Percentiles rank a stretch among this genome's conserved stretches.
phyloP scores from a whole-genome alignment of 2,888 invertebrate species.

The Leptinotarsa tumamoca region DNA sequence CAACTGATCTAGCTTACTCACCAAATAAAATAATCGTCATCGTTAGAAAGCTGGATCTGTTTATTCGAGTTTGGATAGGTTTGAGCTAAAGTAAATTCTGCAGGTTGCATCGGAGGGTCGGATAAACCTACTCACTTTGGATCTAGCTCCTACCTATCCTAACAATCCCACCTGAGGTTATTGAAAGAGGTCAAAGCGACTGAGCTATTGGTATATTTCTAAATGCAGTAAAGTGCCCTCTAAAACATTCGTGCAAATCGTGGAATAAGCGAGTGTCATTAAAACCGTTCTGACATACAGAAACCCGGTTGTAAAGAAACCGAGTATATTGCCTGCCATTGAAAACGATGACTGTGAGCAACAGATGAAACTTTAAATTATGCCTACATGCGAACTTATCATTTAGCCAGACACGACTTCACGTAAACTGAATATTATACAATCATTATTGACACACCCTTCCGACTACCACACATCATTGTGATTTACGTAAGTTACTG shows the following conservation, averaged over 20 bases:
- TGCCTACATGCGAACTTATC: conserved; percentile 41
- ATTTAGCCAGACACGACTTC: conserved; percentile 38
- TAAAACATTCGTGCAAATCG: conserved; percentile 56
- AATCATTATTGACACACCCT: conserved; percentile 44
- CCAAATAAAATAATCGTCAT: too few species aligned
- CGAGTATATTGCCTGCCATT: not conserved
- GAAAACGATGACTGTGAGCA: conserved; percentile 31
- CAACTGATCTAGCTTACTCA: too few species aligned
- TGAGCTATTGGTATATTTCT: too few species aligned
- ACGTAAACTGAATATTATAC: conserved; percentile 40
- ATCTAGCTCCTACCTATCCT: too few species aligned
- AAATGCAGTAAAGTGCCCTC: conserved; percentile 13
- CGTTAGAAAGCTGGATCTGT: too few species aligned
- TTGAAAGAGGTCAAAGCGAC: too few species aligned
- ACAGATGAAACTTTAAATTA: conserved; percentile 32
- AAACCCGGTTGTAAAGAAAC: conserved; percentile 3
- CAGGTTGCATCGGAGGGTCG: too few species aligned
- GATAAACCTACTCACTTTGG: too few species aligned
- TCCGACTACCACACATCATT: conserved; percentile 36
- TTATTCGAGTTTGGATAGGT: too few species aligned
- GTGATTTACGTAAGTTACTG: conserved; percentile 11
- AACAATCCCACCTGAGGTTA: too few species aligned
- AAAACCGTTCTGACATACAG: conserved; percentile 45
- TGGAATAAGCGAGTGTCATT: conserved; percentile 63
- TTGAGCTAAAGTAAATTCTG: too few species aligned